Conservation (phyloP, 2,113 vertebrate genomes). For the Rallus limicola region DNA sequence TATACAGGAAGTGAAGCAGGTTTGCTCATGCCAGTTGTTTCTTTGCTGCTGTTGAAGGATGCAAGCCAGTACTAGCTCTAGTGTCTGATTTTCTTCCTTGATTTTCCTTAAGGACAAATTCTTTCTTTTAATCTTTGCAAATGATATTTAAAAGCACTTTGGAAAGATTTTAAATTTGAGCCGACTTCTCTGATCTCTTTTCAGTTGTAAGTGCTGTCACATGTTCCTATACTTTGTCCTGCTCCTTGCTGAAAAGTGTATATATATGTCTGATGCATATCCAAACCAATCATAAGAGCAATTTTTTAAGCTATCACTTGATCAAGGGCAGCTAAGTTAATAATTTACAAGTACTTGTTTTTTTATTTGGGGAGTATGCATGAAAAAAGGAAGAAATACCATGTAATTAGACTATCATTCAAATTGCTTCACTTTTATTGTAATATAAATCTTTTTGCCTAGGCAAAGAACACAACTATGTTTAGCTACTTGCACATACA, state of each 20-base stretch:
- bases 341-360: not conserved
- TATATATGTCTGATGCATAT: not conserved
- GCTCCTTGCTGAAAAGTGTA: conserved; percentile 16
- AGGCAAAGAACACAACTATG: not conserved
- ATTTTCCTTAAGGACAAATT: conserved; percentile 14
- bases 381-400: not conserved
- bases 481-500: not conserved
- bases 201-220: conserved; percentile 20
- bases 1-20: not conserved
- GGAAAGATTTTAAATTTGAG: conserved; percentile 31
- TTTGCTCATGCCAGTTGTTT: not conserved
- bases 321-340: conserved; percentile 7
- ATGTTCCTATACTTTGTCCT: conserved; percentile 9
- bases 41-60: not conserved
- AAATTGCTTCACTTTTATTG: not conserved
- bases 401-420: not conserved
- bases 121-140: conserved; percentile 43
- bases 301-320: not conserved
- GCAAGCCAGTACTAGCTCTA: not conserved
- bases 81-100: not conserved
- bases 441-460: not conserved
- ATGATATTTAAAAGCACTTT: not conserved
- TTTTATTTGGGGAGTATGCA: not conserved
- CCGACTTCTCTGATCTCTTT: conserved; percentile 38
- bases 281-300: not conserved